Conservation (phyloP, 2,797 vertebrate species). For the Parauchenoglanis ngamensis region DNA sequence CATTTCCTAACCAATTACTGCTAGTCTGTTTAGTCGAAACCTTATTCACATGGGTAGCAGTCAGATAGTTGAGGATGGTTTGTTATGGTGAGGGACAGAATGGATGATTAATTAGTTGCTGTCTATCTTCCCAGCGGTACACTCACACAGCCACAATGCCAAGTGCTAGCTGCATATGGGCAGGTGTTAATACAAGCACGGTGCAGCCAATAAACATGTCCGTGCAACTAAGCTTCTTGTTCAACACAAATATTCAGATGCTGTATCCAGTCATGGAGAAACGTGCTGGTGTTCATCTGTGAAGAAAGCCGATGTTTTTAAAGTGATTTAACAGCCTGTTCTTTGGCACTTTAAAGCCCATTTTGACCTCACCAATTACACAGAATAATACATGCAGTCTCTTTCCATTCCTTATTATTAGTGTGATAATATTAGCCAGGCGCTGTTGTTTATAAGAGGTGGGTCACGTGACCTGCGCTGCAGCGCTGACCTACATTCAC, state of each 20-base stretch:
- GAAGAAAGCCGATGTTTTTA: neutral
- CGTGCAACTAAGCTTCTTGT: neutral
- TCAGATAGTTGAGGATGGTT: neutral
- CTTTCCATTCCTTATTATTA: neutral
- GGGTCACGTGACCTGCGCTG: neutral
- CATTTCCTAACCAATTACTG: neutral
- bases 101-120: neutral
- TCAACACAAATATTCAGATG: neutral
- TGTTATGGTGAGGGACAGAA: neutral
- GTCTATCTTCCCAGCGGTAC: too few species aligned
- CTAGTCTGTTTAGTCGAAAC: neutral
- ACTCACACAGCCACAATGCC: neutral
- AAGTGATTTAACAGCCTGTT: neutral
- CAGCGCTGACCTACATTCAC: neutral
- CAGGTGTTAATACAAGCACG: neutral
- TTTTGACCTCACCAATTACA: neutral
- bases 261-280: neutral
- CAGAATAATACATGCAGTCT: neutral
- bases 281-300: neutral
- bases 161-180: neutral
- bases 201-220: neutral
- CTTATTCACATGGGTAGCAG: neutral
- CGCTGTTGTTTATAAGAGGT: neutral
- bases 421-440: neutral
- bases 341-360: neutral